Evolutionary conservation across 2,797 vertebrate genomes (phyloP).

Genomic region (Mormyrus proboscirostris): DNA sequence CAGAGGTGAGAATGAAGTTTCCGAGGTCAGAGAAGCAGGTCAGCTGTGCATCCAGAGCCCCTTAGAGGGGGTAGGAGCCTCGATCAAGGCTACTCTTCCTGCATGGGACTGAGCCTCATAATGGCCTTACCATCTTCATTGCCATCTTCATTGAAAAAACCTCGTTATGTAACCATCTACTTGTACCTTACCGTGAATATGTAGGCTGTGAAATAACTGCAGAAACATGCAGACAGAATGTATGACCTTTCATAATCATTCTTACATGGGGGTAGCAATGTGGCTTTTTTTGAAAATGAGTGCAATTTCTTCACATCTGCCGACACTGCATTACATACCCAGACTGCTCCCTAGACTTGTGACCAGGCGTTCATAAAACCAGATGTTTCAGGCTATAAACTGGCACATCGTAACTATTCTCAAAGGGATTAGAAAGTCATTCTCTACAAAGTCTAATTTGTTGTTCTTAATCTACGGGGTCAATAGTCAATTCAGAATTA

Average conservation of each 20-base stretch:
- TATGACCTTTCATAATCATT: background rate
- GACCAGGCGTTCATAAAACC: no score
- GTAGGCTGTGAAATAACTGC: background rate
- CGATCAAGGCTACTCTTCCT: background rate
- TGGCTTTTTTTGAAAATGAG: background rate
- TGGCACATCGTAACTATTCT: background rate
- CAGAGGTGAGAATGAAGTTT: background rate
- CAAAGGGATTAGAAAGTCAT: background rate
- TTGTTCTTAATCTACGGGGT: background rate
- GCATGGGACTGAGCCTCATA: background rate
- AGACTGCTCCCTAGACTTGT: background rate
- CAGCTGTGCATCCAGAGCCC: background rate
- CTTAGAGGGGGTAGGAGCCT: background rate
- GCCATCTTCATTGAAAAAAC: background rate
- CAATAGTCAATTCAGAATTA: background rate
- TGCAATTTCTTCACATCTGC: background rate
- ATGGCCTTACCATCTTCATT: background rate
- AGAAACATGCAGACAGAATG: background rate
- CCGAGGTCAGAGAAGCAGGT: background rate
- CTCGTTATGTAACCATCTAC: background rate
- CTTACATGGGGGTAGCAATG: background rate
- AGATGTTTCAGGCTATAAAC: background rate
- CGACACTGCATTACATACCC: background rate
- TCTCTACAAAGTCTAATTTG: slow-evolving; percentile 9
- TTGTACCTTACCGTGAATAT: background rate